Evolutionary conservation across 2,888 invertebrate species (phyloP), one percentile per base, ranked within the genome.

Genomic region (Eupithecia tripunctaria): DNA sequence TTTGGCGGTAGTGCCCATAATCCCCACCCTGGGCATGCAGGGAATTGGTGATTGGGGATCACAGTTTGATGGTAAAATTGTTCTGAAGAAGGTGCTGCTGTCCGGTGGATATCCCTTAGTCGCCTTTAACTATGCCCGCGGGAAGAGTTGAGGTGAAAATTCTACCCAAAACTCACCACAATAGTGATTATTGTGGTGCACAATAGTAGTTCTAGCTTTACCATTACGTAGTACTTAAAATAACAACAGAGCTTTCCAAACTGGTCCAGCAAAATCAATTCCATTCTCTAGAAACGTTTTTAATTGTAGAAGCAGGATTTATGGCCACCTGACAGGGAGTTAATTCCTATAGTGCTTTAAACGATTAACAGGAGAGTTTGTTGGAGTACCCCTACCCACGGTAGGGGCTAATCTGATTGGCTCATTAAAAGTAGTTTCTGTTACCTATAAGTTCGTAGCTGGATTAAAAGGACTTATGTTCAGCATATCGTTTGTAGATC

Each of bases 281-380:
- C n/a, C 18, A 32, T 7, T 29, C 21, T 32, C 36, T 60, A 60
- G 56, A 65, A 72, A 64, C 56, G 68, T 70, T 75, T 71, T 72
- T 72, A 75, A 75, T 75, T 72, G 67, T 47, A 70, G 70, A 64
- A n/a, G 21, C 29, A 27, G 25, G 67, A 75, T 75, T 75, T 70
- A 75, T 70, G 12, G 66, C 18, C 36, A 32, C 36, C 36, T 41
- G 27, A 32, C 43, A 38, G 41, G 14, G 62, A 69, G 67, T 69
- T 74, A 69, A 71, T 71, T 69, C 62, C 67, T 56, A 41, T 71
- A 69, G 69, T 73, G 74, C 76, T 64, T 41, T 41, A 21, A 64
- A 64, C 64, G 36, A 64, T 64, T 64, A 64, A 2, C 32, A n/a
- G 36, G 14, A 21, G 15, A 12, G 18, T 41, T 38, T 12, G 14